phyloP scores from a whole-genome alignment of 2,113 vertebrate genomes.

The Mesoclemmys tuberculata region DNA sequence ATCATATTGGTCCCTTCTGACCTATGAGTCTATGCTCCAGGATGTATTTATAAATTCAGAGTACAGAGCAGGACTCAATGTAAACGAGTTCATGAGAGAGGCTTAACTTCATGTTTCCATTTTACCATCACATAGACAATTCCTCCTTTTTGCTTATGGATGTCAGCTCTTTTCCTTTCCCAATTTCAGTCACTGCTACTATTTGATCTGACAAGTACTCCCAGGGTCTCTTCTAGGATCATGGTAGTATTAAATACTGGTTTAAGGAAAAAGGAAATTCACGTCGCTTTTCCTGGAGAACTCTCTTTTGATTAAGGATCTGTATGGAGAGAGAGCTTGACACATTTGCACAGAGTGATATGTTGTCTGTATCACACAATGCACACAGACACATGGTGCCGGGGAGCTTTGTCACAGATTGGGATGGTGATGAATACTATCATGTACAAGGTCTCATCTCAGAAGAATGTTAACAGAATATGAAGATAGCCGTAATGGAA shows the following conservation, averaged over 20 bases:
- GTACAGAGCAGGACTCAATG: not conserved
- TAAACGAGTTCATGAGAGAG: not conserved
- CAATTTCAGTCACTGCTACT: not conserved
- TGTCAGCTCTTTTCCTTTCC: not conserved
- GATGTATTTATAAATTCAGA: accelerated
- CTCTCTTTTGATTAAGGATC: not conserved
- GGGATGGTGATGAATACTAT: not conserved
- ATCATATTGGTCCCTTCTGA: no score
- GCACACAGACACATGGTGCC: not conserved
- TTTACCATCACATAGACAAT: not conserved
- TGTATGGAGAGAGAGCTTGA: slow-evolving; percentile 2
- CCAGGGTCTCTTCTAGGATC: not conserved
- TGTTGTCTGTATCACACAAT: slow-evolving; percentile 17
- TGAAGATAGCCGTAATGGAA: slow-evolving; percentile 1
- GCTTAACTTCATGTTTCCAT: not conserved
- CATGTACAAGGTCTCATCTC: slow-evolving; percentile 21
- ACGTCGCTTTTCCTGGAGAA: not conserved
- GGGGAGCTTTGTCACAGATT: no score
- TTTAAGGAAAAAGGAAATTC: not conserved
- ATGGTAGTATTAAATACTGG: not conserved
- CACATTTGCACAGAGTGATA: not conserved
- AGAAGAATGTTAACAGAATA: slow-evolving; percentile 35
- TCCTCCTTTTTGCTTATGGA: not conserved
- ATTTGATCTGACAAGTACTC: not conserved
- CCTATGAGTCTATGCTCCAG: no score